phyloP scores from a whole-genome alignment of 2,888 invertebrate genomes.

The Adelphocoris suturalis region DNA sequence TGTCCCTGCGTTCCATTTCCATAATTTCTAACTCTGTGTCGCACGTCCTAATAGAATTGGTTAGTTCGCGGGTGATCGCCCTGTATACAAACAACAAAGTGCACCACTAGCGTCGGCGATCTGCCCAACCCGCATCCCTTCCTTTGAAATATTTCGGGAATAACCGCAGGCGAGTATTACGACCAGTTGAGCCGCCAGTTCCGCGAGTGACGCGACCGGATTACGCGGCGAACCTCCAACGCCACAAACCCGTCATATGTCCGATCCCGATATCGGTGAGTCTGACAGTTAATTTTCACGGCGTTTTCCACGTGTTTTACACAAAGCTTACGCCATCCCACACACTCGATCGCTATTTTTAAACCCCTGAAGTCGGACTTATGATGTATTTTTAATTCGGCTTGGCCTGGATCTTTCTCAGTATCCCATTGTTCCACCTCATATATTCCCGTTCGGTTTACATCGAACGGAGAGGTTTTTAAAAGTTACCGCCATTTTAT shows the following conservation, averaged over 20 bases:
- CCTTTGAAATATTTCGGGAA: constrained; percentile 43
- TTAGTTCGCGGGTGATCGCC: too few relatives aligned
- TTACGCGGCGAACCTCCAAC: background rate
- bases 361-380: background rate
- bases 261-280: constrained; percentile 54
- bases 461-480: background rate
- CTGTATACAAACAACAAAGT: constrained; percentile 50
- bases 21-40: too few relatives aligned
- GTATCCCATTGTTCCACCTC: constrained; percentile 7
- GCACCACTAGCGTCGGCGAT: background rate
- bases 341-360: background rate
- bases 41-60: too few relatives aligned
- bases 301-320: background rate
- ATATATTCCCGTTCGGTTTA: background rate
- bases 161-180: background rate
- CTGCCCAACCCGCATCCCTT: background rate
- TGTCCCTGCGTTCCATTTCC: too few relatives aligned
- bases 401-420: constrained; percentile 20
- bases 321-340: background rate
- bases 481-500: too few relatives aligned
- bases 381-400: constrained; percentile 43
- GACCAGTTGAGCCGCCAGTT: constrained; percentile 26
- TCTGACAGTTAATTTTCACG: background rate
- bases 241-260: background rate
- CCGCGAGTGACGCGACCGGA: constrained; percentile 36